Evolutionary conservation across 2,113 vertebrate genomes (phyloP), one percentile per base, ranked within the genome.

Genomic region (Phylloscopus trochilus): DNA sequence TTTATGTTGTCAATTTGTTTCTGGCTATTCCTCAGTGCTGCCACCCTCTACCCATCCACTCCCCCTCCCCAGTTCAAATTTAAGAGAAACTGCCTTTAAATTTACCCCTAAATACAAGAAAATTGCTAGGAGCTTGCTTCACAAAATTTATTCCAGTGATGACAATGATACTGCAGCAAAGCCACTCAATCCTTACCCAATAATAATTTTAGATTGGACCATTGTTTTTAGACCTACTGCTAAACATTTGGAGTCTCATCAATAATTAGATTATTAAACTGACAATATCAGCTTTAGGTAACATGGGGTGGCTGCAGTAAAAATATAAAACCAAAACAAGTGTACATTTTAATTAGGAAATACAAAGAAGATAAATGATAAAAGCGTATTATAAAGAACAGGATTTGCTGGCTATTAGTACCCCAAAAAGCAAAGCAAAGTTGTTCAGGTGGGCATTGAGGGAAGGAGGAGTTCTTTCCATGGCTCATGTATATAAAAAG

Each of bases 41-140:
- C 7, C 9, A 22, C 1, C 2, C 47, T 31, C 14, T 22, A 10
- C 17, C 3, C 5, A 26, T 7, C 10, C 6, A 20, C 14, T 67
- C 11, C 22, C 26, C 21, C 6, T 22, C 22, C 5, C 2, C 30
- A 13, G 28, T 37, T 83, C 22, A 81, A n/a, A 75, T 78, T 68
- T 56, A 81, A 69, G 33, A 89, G 51, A 93, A 72, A 39, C 11
- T 59, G 20, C 11, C 27, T 49, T 77, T 64, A 76, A 64, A 73
- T 83, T 68, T 33, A 60, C 17, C 15, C 46, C 49, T 64, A 68
- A 73, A 47, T 39, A 63, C 14, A 21, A 49, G 24, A 28, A 70
- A 66, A 59, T 73, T 66, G 9, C 43, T 70, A n/a, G 26, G 37
- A 87, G 37, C 60, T 80, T n/a, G 13, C 33, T 44, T 66, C 41